phyloP scores from a whole-genome alignment of 2,113 vertebrate genomes.

The Notiomystis cincta region DNA sequence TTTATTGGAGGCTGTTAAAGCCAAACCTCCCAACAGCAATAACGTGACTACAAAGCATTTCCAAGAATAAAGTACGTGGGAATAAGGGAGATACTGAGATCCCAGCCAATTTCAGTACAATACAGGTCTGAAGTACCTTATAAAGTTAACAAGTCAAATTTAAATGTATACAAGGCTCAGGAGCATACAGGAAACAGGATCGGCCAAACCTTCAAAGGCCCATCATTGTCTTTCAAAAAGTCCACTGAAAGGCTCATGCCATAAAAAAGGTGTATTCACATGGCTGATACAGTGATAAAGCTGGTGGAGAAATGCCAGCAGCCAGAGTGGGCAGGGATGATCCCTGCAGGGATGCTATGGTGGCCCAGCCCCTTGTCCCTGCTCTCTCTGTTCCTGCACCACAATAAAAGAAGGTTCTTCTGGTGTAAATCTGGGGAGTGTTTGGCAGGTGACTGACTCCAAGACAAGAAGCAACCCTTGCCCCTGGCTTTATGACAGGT shows the following conservation, averaged over 20 bases:
- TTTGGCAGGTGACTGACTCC: neutral
- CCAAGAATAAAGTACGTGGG: constrained; percentile 86
- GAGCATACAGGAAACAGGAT: constrained; percentile 24
- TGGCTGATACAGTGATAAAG: constrained; percentile 21
- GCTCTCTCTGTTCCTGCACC: neutral
- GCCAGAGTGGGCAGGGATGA: neutral
- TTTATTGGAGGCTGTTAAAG: constrained; percentile 88
- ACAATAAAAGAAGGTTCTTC: neutral
- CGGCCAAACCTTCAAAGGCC: constrained; percentile 13
- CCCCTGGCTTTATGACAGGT: neutral
- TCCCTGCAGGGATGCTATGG: neutral
- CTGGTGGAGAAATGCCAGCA: neutral
- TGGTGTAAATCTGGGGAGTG: neutral
- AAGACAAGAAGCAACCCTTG: neutral
- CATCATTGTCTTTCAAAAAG: constrained; percentile 43
- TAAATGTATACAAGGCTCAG: constrained; percentile 51
- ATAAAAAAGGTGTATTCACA: constrained; percentile 39
- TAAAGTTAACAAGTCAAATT: constrained; percentile 72
- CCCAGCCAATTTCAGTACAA: constrained; percentile 78
- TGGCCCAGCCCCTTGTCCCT: neutral
- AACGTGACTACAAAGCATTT: constrained; percentile 82
- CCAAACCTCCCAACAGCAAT: constrained; percentile 81
- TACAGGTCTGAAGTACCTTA: constrained; percentile 60
- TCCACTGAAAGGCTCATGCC: neutral
- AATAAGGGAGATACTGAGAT: constrained; percentile 81